A percentile compares a stretch with the other conserved stretches of the same genome.
These are phyloP conservation scores for Drosophila niveifrons DNA, from an alignment of 2,888 invertebrate genomes.

Conservation along the genomic window DNA sequence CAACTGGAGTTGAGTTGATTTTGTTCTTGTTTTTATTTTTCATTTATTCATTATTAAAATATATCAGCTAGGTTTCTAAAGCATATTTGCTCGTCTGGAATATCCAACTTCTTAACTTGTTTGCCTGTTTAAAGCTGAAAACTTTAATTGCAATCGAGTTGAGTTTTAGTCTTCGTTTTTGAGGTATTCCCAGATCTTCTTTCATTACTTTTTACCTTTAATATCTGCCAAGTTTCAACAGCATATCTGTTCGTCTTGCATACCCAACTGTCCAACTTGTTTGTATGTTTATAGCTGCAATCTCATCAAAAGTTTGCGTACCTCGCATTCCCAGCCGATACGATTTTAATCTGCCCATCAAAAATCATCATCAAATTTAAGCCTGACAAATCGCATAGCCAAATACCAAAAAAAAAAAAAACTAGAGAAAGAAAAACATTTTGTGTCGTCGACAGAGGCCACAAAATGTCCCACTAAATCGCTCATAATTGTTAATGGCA, in stretches of 20 bases:
- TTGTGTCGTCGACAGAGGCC: constrained; percentile 19
- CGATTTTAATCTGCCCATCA: constrained; percentile 46
- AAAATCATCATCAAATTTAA: constrained; percentile 46
- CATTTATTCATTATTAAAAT: no score
- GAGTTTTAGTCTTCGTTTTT: no score
- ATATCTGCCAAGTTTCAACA: neutral
- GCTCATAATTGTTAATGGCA: constrained; percentile 64
- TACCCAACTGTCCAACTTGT: neutral
- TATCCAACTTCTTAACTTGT: no score
- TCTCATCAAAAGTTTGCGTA: constrained; percentile 32
- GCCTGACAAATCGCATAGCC: constrained; percentile 53
- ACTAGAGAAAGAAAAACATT: neutral
- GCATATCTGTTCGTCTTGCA: neutral
- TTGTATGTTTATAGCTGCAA: constrained; percentile 26
- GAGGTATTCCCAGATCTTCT: no score
- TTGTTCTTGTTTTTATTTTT: no score
- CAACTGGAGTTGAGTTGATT: no score
- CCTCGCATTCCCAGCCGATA: constrained; percentile 15
- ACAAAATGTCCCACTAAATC: constrained; percentile 51
- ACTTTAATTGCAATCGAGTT: no score
- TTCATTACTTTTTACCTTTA: no score
- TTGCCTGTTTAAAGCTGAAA: no score
- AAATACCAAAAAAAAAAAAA: no score
- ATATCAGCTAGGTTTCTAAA: no score
- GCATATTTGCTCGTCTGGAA: no score